Conservation (phyloP, 1,140 invertebrate species). For the Neodiprion fabricii region DNA sequence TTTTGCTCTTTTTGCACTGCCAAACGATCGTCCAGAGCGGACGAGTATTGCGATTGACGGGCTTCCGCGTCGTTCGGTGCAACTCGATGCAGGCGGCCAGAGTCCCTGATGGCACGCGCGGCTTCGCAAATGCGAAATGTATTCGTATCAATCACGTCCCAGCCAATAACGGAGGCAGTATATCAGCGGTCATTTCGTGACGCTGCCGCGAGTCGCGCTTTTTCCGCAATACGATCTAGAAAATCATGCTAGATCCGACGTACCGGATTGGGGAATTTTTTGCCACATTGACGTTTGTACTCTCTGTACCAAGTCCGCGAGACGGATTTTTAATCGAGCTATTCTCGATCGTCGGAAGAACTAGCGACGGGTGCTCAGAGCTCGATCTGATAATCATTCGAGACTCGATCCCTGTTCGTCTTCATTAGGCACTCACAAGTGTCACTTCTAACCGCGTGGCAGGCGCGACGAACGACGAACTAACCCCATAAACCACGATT, state of each 20-base stretch:
- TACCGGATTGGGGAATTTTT: no score
- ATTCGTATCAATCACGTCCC: conserved; percentile 8
- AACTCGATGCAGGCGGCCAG: neutral
- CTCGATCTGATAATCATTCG: neutral
- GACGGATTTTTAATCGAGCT: neutral
- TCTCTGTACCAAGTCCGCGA: neutral
- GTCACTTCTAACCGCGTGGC: conserved; percentile 35
- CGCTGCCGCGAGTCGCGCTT: neutral
- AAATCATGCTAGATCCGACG: neutral
- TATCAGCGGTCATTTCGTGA: neutral
- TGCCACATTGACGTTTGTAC: neutral
- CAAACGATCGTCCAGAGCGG: no score
- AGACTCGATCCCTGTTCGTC: neutral
- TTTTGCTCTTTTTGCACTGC: neutral
- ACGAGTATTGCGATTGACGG: no score
- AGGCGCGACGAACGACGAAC: conserved; percentile 30
- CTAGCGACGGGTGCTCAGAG: no score
- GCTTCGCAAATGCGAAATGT: neutral
- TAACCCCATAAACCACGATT: conserved; percentile 12
- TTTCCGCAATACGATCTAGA: neutral
- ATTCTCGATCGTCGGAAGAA: neutral
- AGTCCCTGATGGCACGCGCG: neutral
- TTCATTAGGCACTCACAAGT: conserved; percentile 37
- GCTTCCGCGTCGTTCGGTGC: no score
- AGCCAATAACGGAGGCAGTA: neutral